phyloP scores from a whole-genome alignment of 2,888 invertebrate species.

The Cantharis rufa region DNA sequence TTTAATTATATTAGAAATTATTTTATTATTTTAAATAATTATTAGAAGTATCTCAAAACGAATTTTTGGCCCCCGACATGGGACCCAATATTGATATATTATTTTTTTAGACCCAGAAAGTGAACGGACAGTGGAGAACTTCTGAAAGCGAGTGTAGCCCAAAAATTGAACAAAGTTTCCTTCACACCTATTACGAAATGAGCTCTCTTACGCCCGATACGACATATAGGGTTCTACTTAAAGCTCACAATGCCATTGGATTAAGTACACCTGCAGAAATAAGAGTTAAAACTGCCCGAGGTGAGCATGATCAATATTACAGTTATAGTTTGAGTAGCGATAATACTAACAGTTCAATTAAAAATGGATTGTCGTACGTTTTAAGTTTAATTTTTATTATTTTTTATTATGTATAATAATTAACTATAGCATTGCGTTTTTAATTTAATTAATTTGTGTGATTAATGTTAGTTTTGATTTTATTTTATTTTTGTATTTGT shows the following conservation, averaged over 20 bases:
- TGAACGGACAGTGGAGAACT: constrained; percentile 69
- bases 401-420: constrained; percentile 3
- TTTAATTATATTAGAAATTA: too few relatives aligned
- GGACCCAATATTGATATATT: background rate
- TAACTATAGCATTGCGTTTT: background rate
- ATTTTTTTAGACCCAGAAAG: constrained; percentile 64
- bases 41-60: too few relatives aligned
- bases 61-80: too few relatives aligned
- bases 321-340: constrained; percentile 24
- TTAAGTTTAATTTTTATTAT: constrained; percentile 12
- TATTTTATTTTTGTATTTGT: constrained; percentile 31
- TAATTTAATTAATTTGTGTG: constrained; percentile 2
- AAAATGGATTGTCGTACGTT: constrained; percentile 13
- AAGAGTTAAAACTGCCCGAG: constrained; percentile 83
- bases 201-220: constrained; percentile 75
- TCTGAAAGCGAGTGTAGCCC: constrained; percentile 59
- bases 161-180: constrained; percentile 65
- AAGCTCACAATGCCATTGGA: constrained; percentile 86
- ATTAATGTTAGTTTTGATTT: constrained; percentile 1
- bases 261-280: constrained; percentile 77
- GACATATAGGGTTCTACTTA: constrained; percentile 80
- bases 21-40: too few relatives aligned
- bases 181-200: constrained; percentile 70
- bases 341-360: constrained; percentile 18
- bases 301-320: constrained; percentile 64